Conservation (phyloP, 1,140 invertebrate species). For the Bicyclus anynana region DNA sequence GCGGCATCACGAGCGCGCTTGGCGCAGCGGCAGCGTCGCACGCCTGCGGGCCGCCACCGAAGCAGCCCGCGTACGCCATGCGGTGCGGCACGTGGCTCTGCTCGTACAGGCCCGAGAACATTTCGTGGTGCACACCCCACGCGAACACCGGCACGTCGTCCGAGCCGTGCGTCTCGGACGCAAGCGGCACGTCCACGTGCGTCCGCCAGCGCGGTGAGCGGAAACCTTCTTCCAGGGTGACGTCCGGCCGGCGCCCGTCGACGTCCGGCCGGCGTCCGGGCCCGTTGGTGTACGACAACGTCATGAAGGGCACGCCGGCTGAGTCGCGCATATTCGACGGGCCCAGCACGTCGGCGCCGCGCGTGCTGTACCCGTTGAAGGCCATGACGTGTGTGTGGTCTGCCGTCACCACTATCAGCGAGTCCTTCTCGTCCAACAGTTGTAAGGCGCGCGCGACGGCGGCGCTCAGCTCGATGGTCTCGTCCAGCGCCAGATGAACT, state of each 20-base stretch:
- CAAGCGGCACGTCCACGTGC: slow-evolving; percentile 54
- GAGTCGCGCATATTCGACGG: not conserved
- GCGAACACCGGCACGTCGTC: slow-evolving; percentile 83
- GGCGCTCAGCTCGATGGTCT: slow-evolving; percentile 80
- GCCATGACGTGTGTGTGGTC: not conserved
- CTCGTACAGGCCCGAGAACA: slow-evolving; percentile 80
- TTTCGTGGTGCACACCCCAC: slow-evolving; percentile 78
- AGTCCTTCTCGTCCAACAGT: not conserved
- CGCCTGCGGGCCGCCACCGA: slow-evolving; percentile 40
- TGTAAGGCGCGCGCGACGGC: slow-evolving; percentile 46
- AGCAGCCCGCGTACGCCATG: slow-evolving; percentile 77
- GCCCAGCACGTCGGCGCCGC: not conserved
- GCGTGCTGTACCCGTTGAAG: not conserved
- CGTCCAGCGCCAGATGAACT: slow-evolving; percentile 81
- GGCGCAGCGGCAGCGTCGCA: slow-evolving; percentile 30
- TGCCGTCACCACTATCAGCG: not conserved
- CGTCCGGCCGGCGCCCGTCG: slow-evolving; percentile 10
- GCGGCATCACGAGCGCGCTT: not conserved
- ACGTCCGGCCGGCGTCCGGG: not conserved
- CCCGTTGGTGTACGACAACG: not conserved
- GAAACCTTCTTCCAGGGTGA: slow-evolving; percentile 57
- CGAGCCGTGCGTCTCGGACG: slow-evolving; percentile 78
- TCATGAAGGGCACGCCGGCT: not conserved
- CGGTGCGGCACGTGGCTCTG: slow-evolving; percentile 80
- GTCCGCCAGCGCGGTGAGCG: slow-evolving; percentile 34